A percentile compares a stretch with the other conserved stretches of the same genome.
phyloP scores from a whole-genome alignment of 2,888 invertebrate species.

The Escarpia spicata region DNA sequence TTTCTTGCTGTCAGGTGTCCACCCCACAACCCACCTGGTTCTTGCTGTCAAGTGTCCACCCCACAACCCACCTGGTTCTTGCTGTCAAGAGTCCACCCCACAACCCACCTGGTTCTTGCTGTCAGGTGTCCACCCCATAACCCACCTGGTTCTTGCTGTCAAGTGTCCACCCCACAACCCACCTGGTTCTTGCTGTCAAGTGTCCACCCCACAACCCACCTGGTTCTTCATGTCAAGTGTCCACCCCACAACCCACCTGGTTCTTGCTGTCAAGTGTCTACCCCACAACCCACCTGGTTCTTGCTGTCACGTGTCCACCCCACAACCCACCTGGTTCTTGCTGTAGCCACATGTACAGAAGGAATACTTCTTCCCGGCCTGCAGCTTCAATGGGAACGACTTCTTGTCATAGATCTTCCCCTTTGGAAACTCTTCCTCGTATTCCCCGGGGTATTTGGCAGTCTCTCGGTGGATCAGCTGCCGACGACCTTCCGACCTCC shows the following conservation, averaged over 20 bases:
- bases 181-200: neutral
- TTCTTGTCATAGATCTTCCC: conserved; percentile 88
- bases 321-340: conserved; percentile 73
- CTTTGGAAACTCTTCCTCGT: conserved; percentile 64
- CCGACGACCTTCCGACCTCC: conserved; percentile 22
- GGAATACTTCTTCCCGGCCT: conserved; percentile 79
- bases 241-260: neutral
- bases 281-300: neutral
- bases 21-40: neutral
- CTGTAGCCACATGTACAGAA: conserved; percentile 97
- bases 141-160: neutral
- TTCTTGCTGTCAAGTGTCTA: too few species aligned
- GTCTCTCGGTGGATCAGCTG: conserved; percentile 19
- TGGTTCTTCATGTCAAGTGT: conserved; percentile 72
- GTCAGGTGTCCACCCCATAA: too few species aligned
- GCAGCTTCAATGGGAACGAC: conserved; percentile 82
- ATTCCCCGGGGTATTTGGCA: conserved; percentile 31
- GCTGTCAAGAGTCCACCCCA: too few species aligned
- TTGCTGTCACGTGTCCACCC: too few species aligned
- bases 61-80: conserved; percentile 73
- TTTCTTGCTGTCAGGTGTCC: too few species aligned
- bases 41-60: too few species aligned
- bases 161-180: neutral
- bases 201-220: conserved; percentile 58
- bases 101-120: too few species aligned